These are phyloP conservation scores for Patella pellucida DNA, from an alignment of 2,888 invertebrate species.

Conservation along the genomic window DNA sequence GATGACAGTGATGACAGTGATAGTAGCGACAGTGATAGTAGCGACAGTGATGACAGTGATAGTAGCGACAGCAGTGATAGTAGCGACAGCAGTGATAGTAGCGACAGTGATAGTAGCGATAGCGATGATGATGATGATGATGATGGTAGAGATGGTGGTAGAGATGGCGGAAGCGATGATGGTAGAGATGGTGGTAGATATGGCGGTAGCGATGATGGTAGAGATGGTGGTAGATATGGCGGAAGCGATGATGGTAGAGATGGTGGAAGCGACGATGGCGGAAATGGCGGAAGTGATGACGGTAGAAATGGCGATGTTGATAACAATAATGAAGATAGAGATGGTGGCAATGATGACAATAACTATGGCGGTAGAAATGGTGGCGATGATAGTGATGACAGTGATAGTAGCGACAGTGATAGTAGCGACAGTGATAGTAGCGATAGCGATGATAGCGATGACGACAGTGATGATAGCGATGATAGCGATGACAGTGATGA, in stretches of 20 bases:
- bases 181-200: too few relatives aligned
- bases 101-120: neutral
- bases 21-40: neutral
- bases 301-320: too few relatives aligned
- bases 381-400: neutral
- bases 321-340: too few relatives aligned
- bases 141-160: conserved; percentile 3
- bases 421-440: neutral
- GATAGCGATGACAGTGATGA: too few relatives aligned
- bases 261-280: neutral
- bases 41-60: neutral
- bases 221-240: neutral
- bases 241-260: neutral
- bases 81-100: neutral
- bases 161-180: neutral
- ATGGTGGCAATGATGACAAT: too few relatives aligned
- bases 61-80: neutral
- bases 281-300: neutral
- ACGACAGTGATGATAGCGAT: too few relatives aligned
- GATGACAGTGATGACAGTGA: neutral
- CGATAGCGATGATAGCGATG: neutral
- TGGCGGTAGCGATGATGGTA: too few relatives aligned
- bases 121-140: neutral
- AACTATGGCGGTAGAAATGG: too few relatives aligned
- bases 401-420: neutral